Conservation (phyloP, 2,797 vertebrate genomes). For the Sebastes nivosus region DNA sequence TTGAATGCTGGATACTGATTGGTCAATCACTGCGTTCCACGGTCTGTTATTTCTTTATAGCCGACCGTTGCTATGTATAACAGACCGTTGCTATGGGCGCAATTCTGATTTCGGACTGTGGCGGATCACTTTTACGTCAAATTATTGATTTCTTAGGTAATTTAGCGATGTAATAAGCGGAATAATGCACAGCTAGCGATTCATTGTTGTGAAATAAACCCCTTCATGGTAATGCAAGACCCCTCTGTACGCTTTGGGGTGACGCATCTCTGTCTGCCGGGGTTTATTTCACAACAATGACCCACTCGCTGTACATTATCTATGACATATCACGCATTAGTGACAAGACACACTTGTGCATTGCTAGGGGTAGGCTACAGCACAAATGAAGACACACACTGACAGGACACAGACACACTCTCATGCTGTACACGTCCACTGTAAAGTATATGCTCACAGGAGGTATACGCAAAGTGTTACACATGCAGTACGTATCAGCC, state of each 20-base stretch:
- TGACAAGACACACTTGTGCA: not conserved
- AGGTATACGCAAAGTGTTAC: not conserved
- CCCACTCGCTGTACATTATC: not conserved
- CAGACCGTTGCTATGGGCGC: not conserved
- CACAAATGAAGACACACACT: not conserved
- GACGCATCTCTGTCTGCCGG: not conserved
- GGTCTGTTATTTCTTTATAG: not conserved
- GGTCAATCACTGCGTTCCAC: rapidly evolving
- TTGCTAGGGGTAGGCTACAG: not conserved
- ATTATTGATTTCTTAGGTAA: too few relatives aligned
- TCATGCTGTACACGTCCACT: not conserved
- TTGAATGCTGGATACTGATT: not conserved
- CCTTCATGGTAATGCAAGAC: not conserved
- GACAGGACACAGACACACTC: not conserved
- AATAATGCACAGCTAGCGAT: not conserved
- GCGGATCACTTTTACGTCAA: not conserved
- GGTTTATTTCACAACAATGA: not conserved
- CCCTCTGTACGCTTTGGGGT: too few relatives aligned
- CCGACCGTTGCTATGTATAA: not conserved
- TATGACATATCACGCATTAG: not conserved
- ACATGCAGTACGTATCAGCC: not conserved
- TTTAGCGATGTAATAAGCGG: too few relatives aligned
- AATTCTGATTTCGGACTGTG: not conserved
- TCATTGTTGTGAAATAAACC: not conserved
- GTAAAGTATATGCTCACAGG: not conserved